Evolutionary conservation across 2,113 vertebrate genomes (phyloP), one percentile per base, ranked within the genome.

Genomic region (Arothron firmamentum): DNA sequence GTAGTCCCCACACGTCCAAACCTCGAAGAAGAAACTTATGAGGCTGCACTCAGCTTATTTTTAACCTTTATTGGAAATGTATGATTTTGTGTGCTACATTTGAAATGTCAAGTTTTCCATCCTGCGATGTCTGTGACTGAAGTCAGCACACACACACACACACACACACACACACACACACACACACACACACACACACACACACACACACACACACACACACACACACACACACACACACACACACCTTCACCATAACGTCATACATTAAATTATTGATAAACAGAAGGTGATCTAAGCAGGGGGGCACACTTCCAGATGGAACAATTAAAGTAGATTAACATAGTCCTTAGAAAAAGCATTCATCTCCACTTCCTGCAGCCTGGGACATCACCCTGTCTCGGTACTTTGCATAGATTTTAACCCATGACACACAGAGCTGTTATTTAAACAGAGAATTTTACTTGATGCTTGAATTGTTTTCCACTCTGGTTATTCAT

Each of bases 251-350:
- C 10, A 38, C 6, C 53, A 31, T 57, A 45, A 60, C 45, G 54
- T 61, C 46, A 60, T 42, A 25, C 61, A 74, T 64, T 66, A 57
- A 69, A 71, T 60, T 67, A 77, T 49, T 80, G 58, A 80, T 68
- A 59, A 71, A 74, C 70, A 70, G 65, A 62, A 47, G 51, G 56
- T 53, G 75, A 58, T 52, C 56, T 68, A 49, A 52, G 65, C 78
- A 76, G 41, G 48, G 67, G 58, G 74, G 54, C 65, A 69, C 46
- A 79, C 65, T 72, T 83, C 53, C 65, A 77, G 69, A 73, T 70
- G 59, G 64, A 42, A 74, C 59, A 78, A 83, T 86, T 78, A 78
- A 72, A 69, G 54, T 62, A 46, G 38, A 84, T 81, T 57, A 69
- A 75, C 50, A 43, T 13, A 15, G 42, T 56, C 54, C 38, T 75